A percentile compares a stretch with the other conserved stretches of the same genome.
Conservation (phyloP, 2,888 invertebrate species). For the Epinotia bilunana region DNA sequence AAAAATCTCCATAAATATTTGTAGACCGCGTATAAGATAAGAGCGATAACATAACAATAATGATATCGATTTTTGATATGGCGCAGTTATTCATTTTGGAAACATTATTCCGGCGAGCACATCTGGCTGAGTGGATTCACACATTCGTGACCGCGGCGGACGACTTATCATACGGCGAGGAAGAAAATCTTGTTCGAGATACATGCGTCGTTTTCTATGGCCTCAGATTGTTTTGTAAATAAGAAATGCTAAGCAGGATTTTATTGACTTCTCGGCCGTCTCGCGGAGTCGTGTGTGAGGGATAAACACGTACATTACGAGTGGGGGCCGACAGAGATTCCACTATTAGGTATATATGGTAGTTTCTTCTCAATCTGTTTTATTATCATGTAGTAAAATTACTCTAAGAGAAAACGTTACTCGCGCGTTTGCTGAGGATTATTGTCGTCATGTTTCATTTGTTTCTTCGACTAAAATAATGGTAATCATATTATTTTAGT, state of each 20-base stretch:
- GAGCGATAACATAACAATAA: constrained; percentile 36
- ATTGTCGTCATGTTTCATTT: constrained; percentile 60
- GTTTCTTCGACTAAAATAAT: constrained; percentile 62
- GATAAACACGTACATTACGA: constrained; percentile 64
- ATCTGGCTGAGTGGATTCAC: constrained; percentile 50
- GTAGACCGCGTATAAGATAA: constrained; percentile 15
- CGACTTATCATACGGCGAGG: constrained; percentile 55
- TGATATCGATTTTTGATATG: constrained; percentile 37
- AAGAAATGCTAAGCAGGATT: constrained; percentile 61
- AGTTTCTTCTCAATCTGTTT: constrained; percentile 56
- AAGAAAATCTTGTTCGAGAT: constrained; percentile 59
- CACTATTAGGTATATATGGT: constrained; percentile 48
- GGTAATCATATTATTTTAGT: too few relatives aligned
- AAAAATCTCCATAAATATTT: constrained; percentile 5
- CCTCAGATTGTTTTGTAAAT: constrained; percentile 59
- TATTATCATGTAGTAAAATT: constrained; percentile 60
- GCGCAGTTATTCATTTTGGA: constrained; percentile 50
- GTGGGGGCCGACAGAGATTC: constrained; percentile 55
- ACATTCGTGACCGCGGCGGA: constrained; percentile 46
- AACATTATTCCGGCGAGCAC: constrained; percentile 48
- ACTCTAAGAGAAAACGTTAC: constrained; percentile 57
- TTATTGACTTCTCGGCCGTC: constrained; percentile 65
- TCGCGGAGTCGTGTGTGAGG: constrained; percentile 57
- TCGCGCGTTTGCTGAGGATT: constrained; percentile 57
- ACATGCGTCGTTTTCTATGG: constrained; percentile 56